Conservation (phyloP, 2,113 vertebrate species). For the Miniopterus natalensis region DNA sequence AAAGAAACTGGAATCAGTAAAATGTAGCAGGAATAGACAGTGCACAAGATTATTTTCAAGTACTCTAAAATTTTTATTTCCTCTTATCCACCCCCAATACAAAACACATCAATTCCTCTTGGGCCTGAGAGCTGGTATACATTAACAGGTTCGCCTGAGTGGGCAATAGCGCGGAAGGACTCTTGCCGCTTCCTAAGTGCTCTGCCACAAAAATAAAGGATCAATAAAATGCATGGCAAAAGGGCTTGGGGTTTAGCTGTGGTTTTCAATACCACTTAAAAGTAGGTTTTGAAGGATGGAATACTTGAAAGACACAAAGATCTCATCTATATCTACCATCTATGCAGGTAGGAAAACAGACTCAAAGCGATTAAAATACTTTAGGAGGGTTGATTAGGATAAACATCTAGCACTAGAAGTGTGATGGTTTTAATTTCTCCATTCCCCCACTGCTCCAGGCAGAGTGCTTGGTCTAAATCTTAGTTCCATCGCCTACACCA, state of each 20-base stretch:
- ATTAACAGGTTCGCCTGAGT: neutral
- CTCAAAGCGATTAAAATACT: neutral
- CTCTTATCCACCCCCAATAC: neutral
- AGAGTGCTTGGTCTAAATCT: neutral
- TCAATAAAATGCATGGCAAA: neutral
- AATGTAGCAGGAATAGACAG: neutral
- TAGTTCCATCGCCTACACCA: neutral
- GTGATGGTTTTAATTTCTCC: neutral
- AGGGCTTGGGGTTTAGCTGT: neutral
- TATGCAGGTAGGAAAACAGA: neutral
- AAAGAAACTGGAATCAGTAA: neutral
- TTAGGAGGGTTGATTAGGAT: neutral
- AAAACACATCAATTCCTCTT: neutral
- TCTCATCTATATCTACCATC: neutral
- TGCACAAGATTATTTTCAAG: neutral
- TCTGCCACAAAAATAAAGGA: neutral
- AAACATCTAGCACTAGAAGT: neutral
- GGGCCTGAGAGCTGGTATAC: neutral
- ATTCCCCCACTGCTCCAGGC: neutral
- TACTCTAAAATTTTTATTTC: neutral
- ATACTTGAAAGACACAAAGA: slow-evolving; percentile 12
- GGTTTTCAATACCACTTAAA: neutral
- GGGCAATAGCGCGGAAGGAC: neutral
- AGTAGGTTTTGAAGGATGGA: neutral
- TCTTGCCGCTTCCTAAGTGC: neutral